Evolutionary conservation across 2,888 invertebrate species (phyloP).

Genomic region (Drosophila suboccidentalis): DNA sequence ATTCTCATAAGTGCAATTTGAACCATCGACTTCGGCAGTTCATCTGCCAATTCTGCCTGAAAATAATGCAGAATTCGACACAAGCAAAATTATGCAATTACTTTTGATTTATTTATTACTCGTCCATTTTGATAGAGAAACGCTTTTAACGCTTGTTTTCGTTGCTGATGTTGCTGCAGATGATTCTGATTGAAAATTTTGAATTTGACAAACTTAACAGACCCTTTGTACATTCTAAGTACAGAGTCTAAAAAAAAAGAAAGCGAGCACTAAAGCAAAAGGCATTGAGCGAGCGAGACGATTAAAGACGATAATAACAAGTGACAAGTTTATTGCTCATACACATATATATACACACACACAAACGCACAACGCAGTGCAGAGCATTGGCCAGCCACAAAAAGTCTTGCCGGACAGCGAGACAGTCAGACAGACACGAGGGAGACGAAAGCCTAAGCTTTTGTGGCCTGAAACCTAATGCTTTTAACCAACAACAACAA

Average conservation of each 20-base stretch:
- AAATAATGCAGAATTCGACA: too few relatives aligned
- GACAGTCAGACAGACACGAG: constrained; percentile 37
- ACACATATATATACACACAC: constrained; percentile 56
- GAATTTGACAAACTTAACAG: neutral
- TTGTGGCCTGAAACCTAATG: constrained; percentile 78
- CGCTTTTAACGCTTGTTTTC: too few relatives aligned
- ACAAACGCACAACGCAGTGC: constrained; percentile 28
- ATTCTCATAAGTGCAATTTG: too few relatives aligned
- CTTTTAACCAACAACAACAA: constrained; percentile 58
- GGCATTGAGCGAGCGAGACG: constrained; percentile 62
- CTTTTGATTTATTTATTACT: too few relatives aligned
- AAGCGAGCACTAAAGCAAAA: constrained; percentile 63
- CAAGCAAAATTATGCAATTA: too few relatives aligned
- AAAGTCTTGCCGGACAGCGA: constrained; percentile 57
- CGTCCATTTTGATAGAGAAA: too few relatives aligned
- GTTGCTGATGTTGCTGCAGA: too few relatives aligned
- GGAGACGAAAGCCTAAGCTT: constrained; percentile 71
- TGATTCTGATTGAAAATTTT: neutral
- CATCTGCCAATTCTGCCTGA: too few relatives aligned
- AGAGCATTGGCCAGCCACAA: constrained; percentile 57
- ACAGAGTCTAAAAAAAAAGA: neutral
- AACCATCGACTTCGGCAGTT: too few relatives aligned
- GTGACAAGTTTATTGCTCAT: constrained; percentile 83
- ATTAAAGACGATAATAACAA: constrained; percentile 83
- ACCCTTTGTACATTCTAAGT: neutral